Conservation (phyloP, 2,113 vertebrate genomes). For the Progne subis region DNA sequence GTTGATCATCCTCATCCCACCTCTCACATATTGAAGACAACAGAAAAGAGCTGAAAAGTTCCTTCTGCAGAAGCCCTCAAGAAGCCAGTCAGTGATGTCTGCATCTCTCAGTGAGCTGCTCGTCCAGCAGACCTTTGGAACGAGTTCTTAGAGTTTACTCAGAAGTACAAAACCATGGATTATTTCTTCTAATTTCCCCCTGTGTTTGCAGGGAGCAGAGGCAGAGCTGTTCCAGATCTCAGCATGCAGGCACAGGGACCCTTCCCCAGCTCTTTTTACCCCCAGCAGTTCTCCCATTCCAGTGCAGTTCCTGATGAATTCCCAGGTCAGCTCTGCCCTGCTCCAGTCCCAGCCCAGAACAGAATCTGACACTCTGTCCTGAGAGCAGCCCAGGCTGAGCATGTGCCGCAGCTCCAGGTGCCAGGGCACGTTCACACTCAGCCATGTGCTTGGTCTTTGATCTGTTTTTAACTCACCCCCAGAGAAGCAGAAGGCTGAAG, state of each 20-base stretch:
- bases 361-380: neutral
- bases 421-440: neutral
- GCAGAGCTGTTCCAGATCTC: neutral
- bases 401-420: neutral
- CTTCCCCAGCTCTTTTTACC: neutral
- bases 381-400: neutral
- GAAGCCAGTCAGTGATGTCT: neutral
- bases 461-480: neutral
- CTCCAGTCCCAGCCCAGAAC: neutral
- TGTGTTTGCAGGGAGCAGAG: neutral
- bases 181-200: neutral
- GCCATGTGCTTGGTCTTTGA: neutral
- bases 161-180: neutral
- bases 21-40: neutral
- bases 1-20: neutral
- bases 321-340: neutral
- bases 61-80: neutral
- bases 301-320: neutral
- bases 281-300: neutral
- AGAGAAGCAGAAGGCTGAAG: neutral
- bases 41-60: neutral
- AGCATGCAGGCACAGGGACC: accelerated
- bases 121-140: neutral
- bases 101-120: neutral
- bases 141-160: neutral